phyloP scores from a whole-genome alignment of 2,888 invertebrate genomes.

The Drosophila histrio region DNA sequence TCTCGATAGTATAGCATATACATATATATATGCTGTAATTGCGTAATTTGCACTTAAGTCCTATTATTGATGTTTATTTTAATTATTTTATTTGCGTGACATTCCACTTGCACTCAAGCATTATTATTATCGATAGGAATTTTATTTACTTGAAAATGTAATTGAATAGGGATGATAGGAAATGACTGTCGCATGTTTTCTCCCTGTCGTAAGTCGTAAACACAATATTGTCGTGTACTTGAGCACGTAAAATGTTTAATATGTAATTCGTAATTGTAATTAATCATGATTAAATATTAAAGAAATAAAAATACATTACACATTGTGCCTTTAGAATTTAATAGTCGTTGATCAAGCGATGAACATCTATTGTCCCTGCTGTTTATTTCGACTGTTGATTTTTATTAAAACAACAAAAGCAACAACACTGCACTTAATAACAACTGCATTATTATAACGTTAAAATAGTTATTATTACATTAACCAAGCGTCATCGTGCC shows the following conservation, averaged over 20 bases:
- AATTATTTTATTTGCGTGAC: too few species aligned
- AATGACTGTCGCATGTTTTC: not conserved
- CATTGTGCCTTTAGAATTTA: conserved; percentile 34
- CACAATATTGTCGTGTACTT: not conserved
- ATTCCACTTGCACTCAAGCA: too few species aligned
- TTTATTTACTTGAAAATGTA: not conserved
- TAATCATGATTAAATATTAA: conserved; percentile 46
- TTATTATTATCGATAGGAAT: too few species aligned
- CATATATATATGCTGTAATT: not conserved
- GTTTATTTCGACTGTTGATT: conserved; percentile 56
- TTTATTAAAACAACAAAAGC: conserved; percentile 50
- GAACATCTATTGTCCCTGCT: conserved; percentile 49
- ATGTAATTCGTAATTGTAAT: conserved; percentile 29
- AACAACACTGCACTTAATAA: conserved; percentile 64
- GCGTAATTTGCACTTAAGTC: conserved; percentile 3
- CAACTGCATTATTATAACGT: conserved; percentile 69
- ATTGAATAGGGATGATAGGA: not conserved
- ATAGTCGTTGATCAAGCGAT: conserved; percentile 24
- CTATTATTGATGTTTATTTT: not conserved
- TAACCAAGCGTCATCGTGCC: conserved; percentile 42
- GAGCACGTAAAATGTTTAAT: not conserved
- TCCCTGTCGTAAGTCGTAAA: not conserved
- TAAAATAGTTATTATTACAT: conserved; percentile 71
- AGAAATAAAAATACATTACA: conserved; percentile 39
- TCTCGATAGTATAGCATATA: not conserved